Evolutionary conservation across 2,888 invertebrate species (phyloP).

Genomic region (Carpatolechia fugitivella): DNA sequence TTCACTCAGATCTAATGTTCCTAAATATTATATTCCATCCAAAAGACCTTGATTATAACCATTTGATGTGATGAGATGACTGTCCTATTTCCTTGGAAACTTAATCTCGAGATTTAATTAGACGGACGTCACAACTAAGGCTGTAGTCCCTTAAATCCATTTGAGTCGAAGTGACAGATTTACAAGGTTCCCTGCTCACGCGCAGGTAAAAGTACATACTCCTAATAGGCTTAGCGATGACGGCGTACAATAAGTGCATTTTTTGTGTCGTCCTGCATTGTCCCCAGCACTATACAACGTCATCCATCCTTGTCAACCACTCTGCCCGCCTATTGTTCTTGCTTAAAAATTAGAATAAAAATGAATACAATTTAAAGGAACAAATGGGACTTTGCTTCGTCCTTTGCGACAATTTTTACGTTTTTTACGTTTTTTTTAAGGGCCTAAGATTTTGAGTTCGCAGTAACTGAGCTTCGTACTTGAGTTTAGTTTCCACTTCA

Average conservation of each 20-base stretch:
- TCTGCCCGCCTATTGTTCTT: slow-evolving; percentile 62
- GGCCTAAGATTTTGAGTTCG: background rate
- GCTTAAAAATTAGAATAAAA: slow-evolving; percentile 70
- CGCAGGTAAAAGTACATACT: slow-evolving; percentile 45
- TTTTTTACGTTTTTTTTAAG: background rate
- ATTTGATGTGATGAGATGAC: slow-evolving; percentile 19
- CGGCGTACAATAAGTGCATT: slow-evolving; percentile 47
- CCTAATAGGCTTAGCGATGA: slow-evolving; percentile 50
- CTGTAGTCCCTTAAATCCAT: slow-evolving; percentile 39
- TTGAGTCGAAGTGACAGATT: slow-evolving; percentile 59
- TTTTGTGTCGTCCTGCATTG: slow-evolving; percentile 57
- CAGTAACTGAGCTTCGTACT: too few relatives aligned
- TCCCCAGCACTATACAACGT: slow-evolving; percentile 45
- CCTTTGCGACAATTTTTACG: slow-evolving; percentile 24
- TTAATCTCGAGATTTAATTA: slow-evolving; percentile 51
- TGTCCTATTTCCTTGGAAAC: slow-evolving; percentile 24
- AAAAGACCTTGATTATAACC: slow-evolving; percentile 5
- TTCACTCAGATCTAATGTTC: background rate
- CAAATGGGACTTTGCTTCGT: slow-evolving; percentile 39
- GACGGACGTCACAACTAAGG: slow-evolving; percentile 52
- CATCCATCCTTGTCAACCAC: slow-evolving; percentile 68
- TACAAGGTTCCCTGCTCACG: slow-evolving; percentile 52
- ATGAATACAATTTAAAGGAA: slow-evolving; percentile 46
- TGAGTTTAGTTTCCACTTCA: too few relatives aligned
- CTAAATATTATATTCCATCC: background rate